These are phyloP conservation scores for Phrynocephalus versicolor DNA, from an alignment of 2,113 vertebrate genomes.

Conservation along the genomic window DNA sequence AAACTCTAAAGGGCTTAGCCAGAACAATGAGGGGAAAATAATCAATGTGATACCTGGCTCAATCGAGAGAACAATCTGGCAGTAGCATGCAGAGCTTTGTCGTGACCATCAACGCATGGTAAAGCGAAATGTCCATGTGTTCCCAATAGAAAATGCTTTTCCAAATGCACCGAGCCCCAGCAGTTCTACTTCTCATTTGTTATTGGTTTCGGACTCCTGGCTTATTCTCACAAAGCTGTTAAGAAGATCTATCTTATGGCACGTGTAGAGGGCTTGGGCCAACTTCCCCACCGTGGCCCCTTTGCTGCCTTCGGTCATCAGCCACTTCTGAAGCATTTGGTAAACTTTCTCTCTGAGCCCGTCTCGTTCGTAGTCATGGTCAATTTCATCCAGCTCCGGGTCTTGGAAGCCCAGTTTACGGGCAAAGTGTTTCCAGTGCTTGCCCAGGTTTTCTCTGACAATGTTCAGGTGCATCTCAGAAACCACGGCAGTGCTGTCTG, in stretches of 20 bases:
- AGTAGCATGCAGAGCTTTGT: not conserved
- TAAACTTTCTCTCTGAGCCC: slow-evolving; percentile 92
- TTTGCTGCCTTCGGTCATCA: slow-evolving; percentile 85
- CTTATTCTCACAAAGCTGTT: slow-evolving; percentile 50
- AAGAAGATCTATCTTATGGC: slow-evolving; percentile 77
- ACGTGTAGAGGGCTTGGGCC: slow-evolving; percentile 77
- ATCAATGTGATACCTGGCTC: not conserved
- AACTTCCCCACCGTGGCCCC: slow-evolving; percentile 88
- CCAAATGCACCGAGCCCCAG: not conserved
- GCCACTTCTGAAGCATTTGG: slow-evolving; percentile 90
- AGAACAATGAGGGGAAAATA: not conserved
- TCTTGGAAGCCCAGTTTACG: slow-evolving; percentile 82
- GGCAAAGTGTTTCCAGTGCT: slow-evolving; percentile 86
- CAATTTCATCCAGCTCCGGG: slow-evolving; percentile 89
- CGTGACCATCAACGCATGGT: not conserved
- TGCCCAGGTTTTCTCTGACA: slow-evolving; percentile 84
- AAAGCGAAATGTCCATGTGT: not conserved
- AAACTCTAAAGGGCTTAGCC: not conserved
- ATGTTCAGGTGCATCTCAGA: slow-evolving; percentile 83
- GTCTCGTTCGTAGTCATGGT: slow-evolving; percentile 86
- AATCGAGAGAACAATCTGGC: not conserved
- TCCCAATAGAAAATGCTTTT: not conserved
- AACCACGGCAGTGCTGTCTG: slow-evolving; percentile 64
- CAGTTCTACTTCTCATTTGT: not conserved
- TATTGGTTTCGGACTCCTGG: slow-evolving; percentile 43